phyloP scores from a whole-genome alignment of 1,140 invertebrate genomes.

The Scaptomyza montana region DNA sequence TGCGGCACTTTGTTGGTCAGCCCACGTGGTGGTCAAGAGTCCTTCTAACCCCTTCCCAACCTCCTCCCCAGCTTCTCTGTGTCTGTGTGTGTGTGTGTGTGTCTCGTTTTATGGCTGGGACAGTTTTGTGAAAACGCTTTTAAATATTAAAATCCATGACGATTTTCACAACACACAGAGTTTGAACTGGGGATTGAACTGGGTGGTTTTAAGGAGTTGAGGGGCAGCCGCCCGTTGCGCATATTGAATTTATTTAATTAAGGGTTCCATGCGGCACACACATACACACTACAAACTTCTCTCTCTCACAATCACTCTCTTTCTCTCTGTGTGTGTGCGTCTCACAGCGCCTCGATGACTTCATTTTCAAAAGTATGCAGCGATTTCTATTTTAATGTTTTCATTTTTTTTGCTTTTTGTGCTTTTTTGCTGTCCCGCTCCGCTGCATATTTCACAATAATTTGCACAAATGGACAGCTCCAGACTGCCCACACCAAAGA shows the following conservation, averaged over 20 bases:
- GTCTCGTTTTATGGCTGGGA: constrained; percentile 34
- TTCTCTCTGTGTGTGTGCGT: not conserved
- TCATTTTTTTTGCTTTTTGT: constrained; percentile 24
- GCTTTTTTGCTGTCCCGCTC: constrained; percentile 27
- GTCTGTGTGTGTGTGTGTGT: too few species aligned
- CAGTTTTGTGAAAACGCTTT: constrained; percentile 81
- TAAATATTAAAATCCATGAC: constrained; percentile 83
- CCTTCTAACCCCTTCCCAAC: not conserved
- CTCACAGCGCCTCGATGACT: constrained; percentile 65
- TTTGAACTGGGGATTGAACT: constrained; percentile 3
- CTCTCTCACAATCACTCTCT: not conserved
- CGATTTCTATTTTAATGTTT: constrained; percentile 40
- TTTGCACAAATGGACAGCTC: constrained; percentile 72
- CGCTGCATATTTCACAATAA: constrained; percentile 75
- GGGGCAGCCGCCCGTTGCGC: constrained; percentile 71
- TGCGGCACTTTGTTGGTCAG: constrained; percentile 68
- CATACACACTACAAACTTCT: constrained; percentile 15
- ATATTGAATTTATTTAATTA: constrained; percentile 83
- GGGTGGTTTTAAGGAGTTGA: constrained; percentile 5
- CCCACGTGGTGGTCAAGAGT: constrained; percentile 55
- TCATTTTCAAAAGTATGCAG: constrained; percentile 74
- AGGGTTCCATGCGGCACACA: constrained; percentile 72
- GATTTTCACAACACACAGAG: constrained; percentile 55
- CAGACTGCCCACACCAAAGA: not conserved
- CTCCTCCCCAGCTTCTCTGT: not conserved